A percentile compares a stretch with the other conserved stretches of the same genome.
These are phyloP conservation scores for Coregonus sp. DNA, from an alignment of 2,797 vertebrate genomes.

Conservation along the genomic window DNA sequence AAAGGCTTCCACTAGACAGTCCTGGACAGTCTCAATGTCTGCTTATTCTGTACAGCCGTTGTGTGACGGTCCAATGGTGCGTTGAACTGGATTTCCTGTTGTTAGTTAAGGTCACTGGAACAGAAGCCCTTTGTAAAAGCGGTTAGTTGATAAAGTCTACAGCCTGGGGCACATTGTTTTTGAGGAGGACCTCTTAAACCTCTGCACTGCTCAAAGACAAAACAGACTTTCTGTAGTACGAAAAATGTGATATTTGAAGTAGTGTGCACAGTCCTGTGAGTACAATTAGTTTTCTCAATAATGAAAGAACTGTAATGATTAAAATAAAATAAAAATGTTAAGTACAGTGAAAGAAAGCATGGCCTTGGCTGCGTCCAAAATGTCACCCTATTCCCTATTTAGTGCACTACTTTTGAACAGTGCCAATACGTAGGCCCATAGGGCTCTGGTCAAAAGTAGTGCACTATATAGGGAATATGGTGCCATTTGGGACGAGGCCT, in stretches of 20 bases:
- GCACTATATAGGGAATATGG: neutral
- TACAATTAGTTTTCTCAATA: neutral
- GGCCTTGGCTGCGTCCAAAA: neutral
- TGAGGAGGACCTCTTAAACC: neutral
- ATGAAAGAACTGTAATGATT: neutral
- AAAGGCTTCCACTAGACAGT: neutral
- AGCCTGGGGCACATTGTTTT: neutral
- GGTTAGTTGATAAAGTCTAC: neutral
- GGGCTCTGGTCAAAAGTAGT: neutral
- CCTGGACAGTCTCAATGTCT: neutral
- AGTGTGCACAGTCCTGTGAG: neutral
- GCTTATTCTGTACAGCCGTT: too few species aligned
- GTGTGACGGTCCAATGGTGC: neutral
- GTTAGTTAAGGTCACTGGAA: neutral
- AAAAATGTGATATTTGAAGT: too few species aligned
- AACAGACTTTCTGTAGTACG: too few species aligned
- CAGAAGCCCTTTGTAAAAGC: slow-evolving; percentile 4
- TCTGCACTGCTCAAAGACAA: neutral
- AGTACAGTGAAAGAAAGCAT: too few species aligned
- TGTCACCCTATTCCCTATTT: neutral
- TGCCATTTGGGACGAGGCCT: neutral
- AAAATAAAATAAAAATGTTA: neutral
- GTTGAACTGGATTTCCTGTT: neutral
- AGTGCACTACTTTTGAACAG: neutral
- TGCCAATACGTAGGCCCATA: too few species aligned